Base-by-base conservation (phyloP, 2,888 invertebrate genomes). In the Drosophila recens region DNA sequence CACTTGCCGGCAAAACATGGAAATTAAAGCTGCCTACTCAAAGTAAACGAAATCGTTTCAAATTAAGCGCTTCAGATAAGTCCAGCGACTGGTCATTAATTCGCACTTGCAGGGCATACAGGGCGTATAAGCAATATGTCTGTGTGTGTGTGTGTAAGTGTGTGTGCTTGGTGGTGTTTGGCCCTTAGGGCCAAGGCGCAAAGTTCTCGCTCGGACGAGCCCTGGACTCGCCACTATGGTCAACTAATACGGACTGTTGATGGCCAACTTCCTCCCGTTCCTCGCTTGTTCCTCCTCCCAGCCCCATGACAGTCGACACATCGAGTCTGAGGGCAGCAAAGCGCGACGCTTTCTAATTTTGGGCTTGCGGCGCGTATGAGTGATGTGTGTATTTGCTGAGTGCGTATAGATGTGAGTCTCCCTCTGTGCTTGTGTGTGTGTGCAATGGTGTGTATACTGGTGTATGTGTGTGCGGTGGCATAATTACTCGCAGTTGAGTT, bases 401-500 rank as follows among this genome's bases (percentile, higher is more conserved):
- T 52, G 45, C 10, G 49, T 56, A 34, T 56, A 15, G 9, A 42
- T 38, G 54, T 40, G 52, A 46, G 72, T 33, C 48, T 67, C 70
- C 23, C 23, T 23, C 4, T 23, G 23, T 23, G 23, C 23, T 23
- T 70, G 72, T 58, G 75, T 34, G 49, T 59, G 40, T 27, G 42
- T 45, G 57, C 30, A n/a, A 23, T 23, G 4, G 33, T 66, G 57
- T 66, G 57, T 56, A 69, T 23, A 48, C 38, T 33, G 36, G 43
- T 52, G 56, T 49, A 52, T 43, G 34, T 42, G 51, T 68, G 72
- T 79, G 85, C 62, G 77, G 67, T 52, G 71, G 72, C 86, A 79
- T 84, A 84, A 84, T 84, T 82, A 87, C 86, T 67, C 78, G 78
- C 86, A 82, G 88, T 85, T 85, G 74, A 85, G 82, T 75, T 83